Evolutionary conservation across 2,113 vertebrate species (phyloP), one percentile per base, ranked within the genome.

Genomic region (Sapayoa aenigma): DNA sequence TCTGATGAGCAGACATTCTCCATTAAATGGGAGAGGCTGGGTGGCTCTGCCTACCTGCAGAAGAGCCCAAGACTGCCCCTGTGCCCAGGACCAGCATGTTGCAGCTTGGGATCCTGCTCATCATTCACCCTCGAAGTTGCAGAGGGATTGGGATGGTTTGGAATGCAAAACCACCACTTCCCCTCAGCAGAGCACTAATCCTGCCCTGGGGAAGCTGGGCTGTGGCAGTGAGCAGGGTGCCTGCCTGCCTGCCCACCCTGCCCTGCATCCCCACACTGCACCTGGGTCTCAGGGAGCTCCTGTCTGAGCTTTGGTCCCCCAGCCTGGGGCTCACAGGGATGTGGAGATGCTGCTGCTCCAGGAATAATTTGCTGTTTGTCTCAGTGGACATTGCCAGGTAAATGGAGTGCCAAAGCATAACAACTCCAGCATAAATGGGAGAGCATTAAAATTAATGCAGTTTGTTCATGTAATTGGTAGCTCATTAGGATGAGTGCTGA

Each of bases 381-480:
- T 94, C 76, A 44, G 92, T 27, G 18, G 91, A n/a, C 44, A 76
- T 84, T 42, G 30, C 66, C 85, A 94, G 90, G 80, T 84, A 96
- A 95, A 96, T 94, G 94, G 91, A 97, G 90, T 86, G 84, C 71
- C 72, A 95, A 95, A 87, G 42, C 62, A 72, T 89, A 80, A 67
- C 31, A 87, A 80, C 44, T 74, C 46, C 60, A 37, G 80, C 55
- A 60, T 41, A 92, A 96, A 77, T 37, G 83, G 52, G 65, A 92
- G 78, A 91, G n/a, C 65, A 90, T 91, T 95, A 84, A 93, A 97
- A 92, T 95, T 53, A 90, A 94, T 33, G 24, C 46, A 16, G 77
- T 59, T 96, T 93, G 89, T 93, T 94, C 94, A 71, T 94, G 67
- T 89, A 94, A 97, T 90, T 84, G 82, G 84, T 59, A 87, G 87